Conservation (phyloP, 2,888 invertebrate species). For the Lacanobia wlatinum region DNA sequence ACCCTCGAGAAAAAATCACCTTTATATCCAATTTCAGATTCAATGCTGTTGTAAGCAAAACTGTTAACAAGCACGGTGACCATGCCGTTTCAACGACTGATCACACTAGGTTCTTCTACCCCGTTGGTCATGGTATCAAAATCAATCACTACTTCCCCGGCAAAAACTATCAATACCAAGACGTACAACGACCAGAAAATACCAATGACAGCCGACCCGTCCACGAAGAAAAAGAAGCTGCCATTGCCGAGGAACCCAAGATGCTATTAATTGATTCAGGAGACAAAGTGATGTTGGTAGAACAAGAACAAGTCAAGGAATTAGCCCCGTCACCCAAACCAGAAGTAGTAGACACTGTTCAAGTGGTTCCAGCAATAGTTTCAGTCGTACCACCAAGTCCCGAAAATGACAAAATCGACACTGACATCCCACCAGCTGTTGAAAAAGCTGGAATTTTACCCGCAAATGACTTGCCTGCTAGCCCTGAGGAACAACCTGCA, state of each 20-base stretch:
- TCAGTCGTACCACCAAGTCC: slow-evolving; percentile 65
- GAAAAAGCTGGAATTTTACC: slow-evolving; percentile 59
- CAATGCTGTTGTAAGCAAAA: slow-evolving; percentile 90
- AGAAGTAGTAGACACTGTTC: slow-evolving; percentile 67
- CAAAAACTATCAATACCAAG: slow-evolving; percentile 72
- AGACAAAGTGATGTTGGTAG: slow-evolving; percentile 67
- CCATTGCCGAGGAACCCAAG: slow-evolving; percentile 55
- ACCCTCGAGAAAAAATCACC: not conserved
- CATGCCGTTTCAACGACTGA: slow-evolving; percentile 82
- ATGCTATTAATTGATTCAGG: slow-evolving; percentile 62
- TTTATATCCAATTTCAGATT: slow-evolving; percentile 80
- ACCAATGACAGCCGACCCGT: slow-evolving; percentile 72
- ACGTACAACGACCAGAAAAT: slow-evolving; percentile 53
- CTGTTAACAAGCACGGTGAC: slow-evolving; percentile 82
- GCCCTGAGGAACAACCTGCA: slow-evolving; percentile 54
- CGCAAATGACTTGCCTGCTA: slow-evolving; percentile 36
- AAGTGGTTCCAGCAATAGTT: slow-evolving; percentile 71
- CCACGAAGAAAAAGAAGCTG: slow-evolving; percentile 68
- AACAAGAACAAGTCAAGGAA: slow-evolving; percentile 66
- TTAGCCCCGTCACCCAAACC: slow-evolving; percentile 62
- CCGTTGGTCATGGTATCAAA: slow-evolving; percentile 81
- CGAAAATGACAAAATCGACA: slow-evolving; percentile 38
- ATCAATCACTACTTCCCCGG: slow-evolving; percentile 85
- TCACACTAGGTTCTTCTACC: slow-evolving; percentile 81
- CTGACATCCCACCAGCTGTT: slow-evolving; percentile 56